Evolutionary conservation across 2,888 invertebrate genomes (phyloP), one percentile per base, ranked within the genome.

Genomic region (Oscheius sp.): DNA sequence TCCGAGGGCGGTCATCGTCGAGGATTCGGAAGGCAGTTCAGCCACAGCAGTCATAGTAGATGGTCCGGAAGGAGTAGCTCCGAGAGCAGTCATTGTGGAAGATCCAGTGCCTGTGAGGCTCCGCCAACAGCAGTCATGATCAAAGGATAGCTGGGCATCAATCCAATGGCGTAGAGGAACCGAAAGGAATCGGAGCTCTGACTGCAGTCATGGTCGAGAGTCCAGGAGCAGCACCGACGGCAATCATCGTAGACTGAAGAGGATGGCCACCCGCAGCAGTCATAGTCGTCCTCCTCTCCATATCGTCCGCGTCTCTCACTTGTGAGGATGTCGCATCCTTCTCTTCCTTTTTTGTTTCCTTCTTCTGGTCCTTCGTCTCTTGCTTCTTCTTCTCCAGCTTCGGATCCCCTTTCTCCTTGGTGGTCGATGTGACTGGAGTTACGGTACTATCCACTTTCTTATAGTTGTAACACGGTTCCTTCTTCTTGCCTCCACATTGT

Each of bases 51-150:
- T 58, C 68, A 51, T 53, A 13, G 68, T 29, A n/a, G 73, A 60
- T 0, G 21, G 21, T 33, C 74, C 71, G 4, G 70, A 79, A 29
- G 37, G 73, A 55, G 81, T 79, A 10, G 74, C 80, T 42, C 84
- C 83, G 37, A 84, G 77, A 33, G 84, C 84, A 9, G 84, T 83
- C 84, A 84, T 84, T 11, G 84, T 84, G 1, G 82, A 82, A 1
- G 77, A 70, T 62, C 83, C 81, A 37, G 74, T 76, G 65, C 73
- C 21, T 21, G 63, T 32, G 73, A 62, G 13, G 75, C 75, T 60
- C 76, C 80, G 58, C 79, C 82, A 55, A 83, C 79, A 21, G 84
- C 85, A n/a, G 84, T 83, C 83, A 84, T 84, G 9, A 82, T 84
- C 0, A 79, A 81, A 4, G 77, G 66, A 57, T 53, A 74, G 78